Conservation (phyloP, 2,888 invertebrate genomes). For the Augiades crinisus region DNA sequence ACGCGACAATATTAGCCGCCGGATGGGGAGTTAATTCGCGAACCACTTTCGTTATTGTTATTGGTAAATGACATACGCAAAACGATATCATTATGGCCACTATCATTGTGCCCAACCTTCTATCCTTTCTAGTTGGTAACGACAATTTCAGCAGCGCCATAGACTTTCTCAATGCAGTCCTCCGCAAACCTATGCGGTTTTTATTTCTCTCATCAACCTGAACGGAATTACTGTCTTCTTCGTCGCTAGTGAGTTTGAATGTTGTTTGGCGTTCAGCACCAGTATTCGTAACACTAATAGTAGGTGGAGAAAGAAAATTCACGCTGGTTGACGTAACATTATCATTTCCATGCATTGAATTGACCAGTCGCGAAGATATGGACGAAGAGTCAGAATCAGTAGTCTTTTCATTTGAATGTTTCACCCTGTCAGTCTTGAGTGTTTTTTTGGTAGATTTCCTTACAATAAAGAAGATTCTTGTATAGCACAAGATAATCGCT, state of each 20-base stretch:
- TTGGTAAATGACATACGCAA: slow-evolving; percentile 94
- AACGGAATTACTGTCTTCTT: not conserved
- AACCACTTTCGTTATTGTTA: slow-evolving; percentile 92
- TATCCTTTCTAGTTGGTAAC: slow-evolving; percentile 88
- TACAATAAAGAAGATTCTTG: slow-evolving; percentile 90
- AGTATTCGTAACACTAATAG: not conserved
- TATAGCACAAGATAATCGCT: slow-evolving; percentile 91
- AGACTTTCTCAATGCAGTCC: slow-evolving; percentile 55
- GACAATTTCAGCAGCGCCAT: slow-evolving; percentile 74
- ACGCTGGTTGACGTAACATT: not conserved
- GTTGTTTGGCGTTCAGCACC: not conserved
- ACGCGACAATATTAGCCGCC: slow-evolving; percentile 89
- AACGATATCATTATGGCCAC: slow-evolving; percentile 94
- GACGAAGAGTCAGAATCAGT: slow-evolving; percentile 32
- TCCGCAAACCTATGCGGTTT: slow-evolving; percentile 36
- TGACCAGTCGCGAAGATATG: slow-evolving; percentile 24
- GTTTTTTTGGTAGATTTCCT: slow-evolving; percentile 85
- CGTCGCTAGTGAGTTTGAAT: slow-evolving; percentile 6
- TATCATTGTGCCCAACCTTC: slow-evolving; percentile 91
- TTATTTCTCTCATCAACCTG: slow-evolving; percentile 19
- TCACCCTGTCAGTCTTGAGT: slow-evolving; percentile 47
- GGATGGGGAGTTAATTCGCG: slow-evolving; percentile 83
- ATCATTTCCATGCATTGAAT: slow-evolving; percentile 1
- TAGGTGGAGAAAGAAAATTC: slow-evolving; percentile 16
- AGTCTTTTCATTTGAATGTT: slow-evolving; percentile 41